Percentiles rank a stretch among this genome's conserved stretches.
Evolutionary conservation across 2,797 vertebrate species (phyloP).

Genomic region (Adelosebastes latens): DNA sequence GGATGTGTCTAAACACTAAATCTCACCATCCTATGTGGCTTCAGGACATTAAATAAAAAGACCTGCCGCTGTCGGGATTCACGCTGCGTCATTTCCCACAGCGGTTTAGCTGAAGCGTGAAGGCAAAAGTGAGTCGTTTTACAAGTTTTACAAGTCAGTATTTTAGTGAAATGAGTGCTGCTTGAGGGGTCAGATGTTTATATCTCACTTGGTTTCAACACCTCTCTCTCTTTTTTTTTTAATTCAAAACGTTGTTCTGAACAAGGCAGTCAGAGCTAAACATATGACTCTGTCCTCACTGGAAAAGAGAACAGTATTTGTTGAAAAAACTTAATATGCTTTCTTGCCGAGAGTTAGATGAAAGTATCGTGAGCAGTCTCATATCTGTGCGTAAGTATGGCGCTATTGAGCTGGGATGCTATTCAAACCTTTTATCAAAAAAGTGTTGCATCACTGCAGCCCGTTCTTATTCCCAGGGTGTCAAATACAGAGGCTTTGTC

Average conservation of each 20-base stretch:
- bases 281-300: neutral
- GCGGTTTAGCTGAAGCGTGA: neutral
- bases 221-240: neutral
- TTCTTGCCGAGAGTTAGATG: neutral
- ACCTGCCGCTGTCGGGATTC: neutral
- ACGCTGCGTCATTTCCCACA: neutral
- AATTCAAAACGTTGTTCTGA: neutral
- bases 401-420: too few relatives aligned
- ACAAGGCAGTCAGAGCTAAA: neutral
- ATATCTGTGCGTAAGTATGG: too few relatives aligned
- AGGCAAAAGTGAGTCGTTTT: neutral
- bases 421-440: too few relatives aligned
- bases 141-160: neutral
- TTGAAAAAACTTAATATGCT: neutral
- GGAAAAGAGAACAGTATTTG: neutral
- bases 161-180: neutral
- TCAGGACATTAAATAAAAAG: neutral
- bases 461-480: too few relatives aligned
- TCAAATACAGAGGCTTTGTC: too few relatives aligned
- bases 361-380: too few relatives aligned
- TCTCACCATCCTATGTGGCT: neutral
- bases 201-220: neutral
- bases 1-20: neutral
- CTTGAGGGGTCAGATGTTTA: neutral
- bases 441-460: too few relatives aligned